Evolutionary conservation across 1,140 invertebrate species (phyloP).

Genomic region (Mesaphorura yosii): DNA sequence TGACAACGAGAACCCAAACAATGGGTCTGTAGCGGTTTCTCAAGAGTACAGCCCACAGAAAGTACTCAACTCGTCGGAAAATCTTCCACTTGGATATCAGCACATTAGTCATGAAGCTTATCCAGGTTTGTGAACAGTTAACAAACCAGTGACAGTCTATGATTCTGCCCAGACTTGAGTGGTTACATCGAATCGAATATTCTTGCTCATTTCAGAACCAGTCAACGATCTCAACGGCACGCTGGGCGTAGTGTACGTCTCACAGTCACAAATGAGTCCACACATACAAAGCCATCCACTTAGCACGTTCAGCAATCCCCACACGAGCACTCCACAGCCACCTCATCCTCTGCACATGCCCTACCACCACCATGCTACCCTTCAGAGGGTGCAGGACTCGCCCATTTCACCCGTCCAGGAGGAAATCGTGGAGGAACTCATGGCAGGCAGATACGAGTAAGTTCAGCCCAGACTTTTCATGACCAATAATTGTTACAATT

Average conservation of each 20-base stretch:
- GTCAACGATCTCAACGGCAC: constrained; percentile 29
- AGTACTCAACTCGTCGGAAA: constrained; percentile 29
- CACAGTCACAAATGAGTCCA: constrained; percentile 23
- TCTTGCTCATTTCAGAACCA: constrained; percentile 5
- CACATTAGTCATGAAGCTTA: constrained; percentile 14
- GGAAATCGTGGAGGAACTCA: constrained; percentile 14
- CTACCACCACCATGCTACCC: background rate
- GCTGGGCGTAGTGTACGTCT: constrained; percentile 2
- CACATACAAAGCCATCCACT: constrained; percentile 11
- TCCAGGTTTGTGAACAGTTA: no score
- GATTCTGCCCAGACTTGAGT: no score
- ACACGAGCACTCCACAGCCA: constrained; percentile 8
- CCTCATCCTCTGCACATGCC: constrained; percentile 12
- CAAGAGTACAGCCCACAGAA: constrained; percentile 23
- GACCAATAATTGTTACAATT: background rate
- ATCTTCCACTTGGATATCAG: constrained; percentile 19
- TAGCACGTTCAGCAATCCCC: constrained; percentile 7
- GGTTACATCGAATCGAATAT: no score
- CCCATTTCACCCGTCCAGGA: constrained; percentile 27
- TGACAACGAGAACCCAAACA: constrained; percentile 29
- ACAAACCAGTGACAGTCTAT: no score
- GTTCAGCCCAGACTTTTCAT: constrained; percentile 2
- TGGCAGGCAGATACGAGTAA: constrained; percentile 22
- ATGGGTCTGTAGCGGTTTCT: constrained; percentile 1
- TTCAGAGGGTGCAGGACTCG: constrained; percentile 11